Base-by-base conservation (phyloP, 2,113 vertebrate genomes). In the Urocolius indicus region DNA sequence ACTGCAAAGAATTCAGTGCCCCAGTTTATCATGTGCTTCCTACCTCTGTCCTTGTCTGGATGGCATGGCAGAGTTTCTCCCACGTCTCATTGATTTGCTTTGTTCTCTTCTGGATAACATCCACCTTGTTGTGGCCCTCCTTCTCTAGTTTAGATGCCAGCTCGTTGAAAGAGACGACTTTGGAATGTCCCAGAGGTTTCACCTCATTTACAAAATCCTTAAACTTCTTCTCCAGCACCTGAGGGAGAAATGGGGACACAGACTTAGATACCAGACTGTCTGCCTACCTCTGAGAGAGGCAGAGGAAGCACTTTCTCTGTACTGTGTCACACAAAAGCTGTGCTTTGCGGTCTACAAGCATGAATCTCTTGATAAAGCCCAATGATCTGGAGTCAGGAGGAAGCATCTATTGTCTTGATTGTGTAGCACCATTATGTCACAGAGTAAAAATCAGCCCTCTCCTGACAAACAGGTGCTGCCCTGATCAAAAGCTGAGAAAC, bases 161-260 rank as follows among this genome's bases (percentile, higher is more conserved):
- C 38, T 98, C 98, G 87, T 97, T 97, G 63, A 99, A 95, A 9
- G 96, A 91, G 27, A 88, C 87, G 74, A 99, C 79, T 69, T 98
- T 98, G 93, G 97, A 98, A 69, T 97, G 98, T 23, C 98, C 99
- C 78, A 99, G 86, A 82, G 95, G 86, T 21, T 94, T 98, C 21
- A 98, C 90, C 89, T 99, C 99, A 19, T 97, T 98, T 67, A 97
- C 95, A 97, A 99, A 98, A 89, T 98, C 97, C 88, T 98, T 97
- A 96, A 99, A 98, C 92, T 98, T 98, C 93, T 99, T 98, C 97
- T 99, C 98, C 51, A 99, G 96, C 27, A 98, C 96, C 99, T 99
- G 95, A 5, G 26, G 84, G 83, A 88, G 41, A 74, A 93, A 69
- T 15, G 3, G 20, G 7, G 22, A 83, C 32, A 55, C 14, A 68